Conservation (phyloP, 2,888 invertebrate genomes). For the Morinoia aosen region DNA sequence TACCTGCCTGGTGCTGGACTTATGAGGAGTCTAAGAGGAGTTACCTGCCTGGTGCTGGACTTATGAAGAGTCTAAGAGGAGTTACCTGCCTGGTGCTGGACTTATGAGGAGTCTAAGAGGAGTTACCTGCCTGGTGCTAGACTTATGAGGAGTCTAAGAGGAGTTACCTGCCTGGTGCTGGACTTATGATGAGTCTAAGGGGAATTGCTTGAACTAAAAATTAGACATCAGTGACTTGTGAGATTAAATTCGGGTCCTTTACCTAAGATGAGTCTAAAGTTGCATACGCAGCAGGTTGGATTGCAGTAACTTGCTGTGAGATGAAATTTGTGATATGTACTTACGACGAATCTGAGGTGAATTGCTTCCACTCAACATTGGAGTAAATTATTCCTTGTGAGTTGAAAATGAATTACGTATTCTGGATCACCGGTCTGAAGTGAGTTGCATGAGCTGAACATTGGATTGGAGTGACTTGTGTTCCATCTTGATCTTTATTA, state of each 20-base stretch:
- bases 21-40: constrained; percentile 94
- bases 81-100: no score
- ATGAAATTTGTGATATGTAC: no score
- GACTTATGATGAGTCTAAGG: constrained; percentile 92
- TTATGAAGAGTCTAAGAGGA: constrained; percentile 95
- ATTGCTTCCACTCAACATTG: no score
- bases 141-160: constrained; percentile 97
- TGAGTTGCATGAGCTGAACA: no score
- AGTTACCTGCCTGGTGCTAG: constrained; percentile 99
- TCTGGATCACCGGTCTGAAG: no score
- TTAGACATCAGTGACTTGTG: constrained; percentile 85
- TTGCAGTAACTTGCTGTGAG: no score
- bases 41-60: constrained; percentile 97
- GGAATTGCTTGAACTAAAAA: constrained; percentile 71
- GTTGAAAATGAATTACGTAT: no score
- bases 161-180: constrained; percentile 90
- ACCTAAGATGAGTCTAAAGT: constrained; percentile 97
- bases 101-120: constrained; percentile 93
- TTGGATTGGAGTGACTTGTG: no score
- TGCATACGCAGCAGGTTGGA: no score
- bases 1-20: constrained; percentile 99
- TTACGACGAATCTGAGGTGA: no score
- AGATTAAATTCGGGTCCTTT: constrained; percentile 99
- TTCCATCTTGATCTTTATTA: no score
- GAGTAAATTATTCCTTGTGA: no score